Conservation (phyloP, 2,797 vertebrate genomes). For the Scomberomorus guttatus region DNA sequence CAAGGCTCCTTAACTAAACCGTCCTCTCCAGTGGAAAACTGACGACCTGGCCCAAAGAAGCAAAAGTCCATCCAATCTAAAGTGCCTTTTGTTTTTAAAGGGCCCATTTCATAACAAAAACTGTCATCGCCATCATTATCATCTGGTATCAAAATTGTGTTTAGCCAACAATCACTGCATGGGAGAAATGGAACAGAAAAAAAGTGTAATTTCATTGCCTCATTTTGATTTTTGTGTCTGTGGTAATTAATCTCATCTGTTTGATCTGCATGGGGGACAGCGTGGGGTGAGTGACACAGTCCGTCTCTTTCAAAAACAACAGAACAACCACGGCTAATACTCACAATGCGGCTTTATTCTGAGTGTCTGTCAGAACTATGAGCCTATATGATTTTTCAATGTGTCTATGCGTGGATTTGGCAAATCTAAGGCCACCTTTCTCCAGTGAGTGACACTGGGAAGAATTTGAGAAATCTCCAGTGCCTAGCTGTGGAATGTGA, state of each 20-base stretch:
- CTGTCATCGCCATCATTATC: slow-evolving; percentile 14
- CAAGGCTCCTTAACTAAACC: slow-evolving; percentile 63
- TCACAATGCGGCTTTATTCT: background rate
- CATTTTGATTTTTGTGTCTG: slow-evolving; percentile 24
- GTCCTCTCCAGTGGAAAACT: slow-evolving; percentile 69
- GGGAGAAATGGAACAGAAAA: slow-evolving; percentile 1
- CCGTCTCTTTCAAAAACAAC: background rate
- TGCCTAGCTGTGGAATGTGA: slow-evolving; percentile 77
- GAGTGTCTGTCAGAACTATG: slow-evolving; percentile 7
- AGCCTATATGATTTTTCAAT: slow-evolving; percentile 40
- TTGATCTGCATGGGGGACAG: slow-evolving; percentile 20
- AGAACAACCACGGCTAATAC: slow-evolving; percentile 8
- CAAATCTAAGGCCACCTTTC: slow-evolving; percentile 46
- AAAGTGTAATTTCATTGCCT: background rate
- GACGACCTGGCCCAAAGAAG: slow-evolving; percentile 25
- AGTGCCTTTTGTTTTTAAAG: slow-evolving; percentile 39
- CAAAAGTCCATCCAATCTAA: slow-evolving; percentile 38
- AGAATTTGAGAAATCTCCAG: slow-evolving; percentile 84
- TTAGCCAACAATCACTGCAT: slow-evolving; percentile 13
- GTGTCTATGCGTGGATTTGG: slow-evolving; percentile 34
- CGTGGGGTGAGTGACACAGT: slow-evolving; percentile 9
- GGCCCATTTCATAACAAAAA: slow-evolving; percentile 29
- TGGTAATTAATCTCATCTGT: slow-evolving; percentile 29
- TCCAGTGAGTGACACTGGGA: slow-evolving; percentile 72
- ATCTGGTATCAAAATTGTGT: slow-evolving; percentile 22